phyloP scores from a whole-genome alignment of 2,797 vertebrate genomes.

The Apogon talboti region DNA sequence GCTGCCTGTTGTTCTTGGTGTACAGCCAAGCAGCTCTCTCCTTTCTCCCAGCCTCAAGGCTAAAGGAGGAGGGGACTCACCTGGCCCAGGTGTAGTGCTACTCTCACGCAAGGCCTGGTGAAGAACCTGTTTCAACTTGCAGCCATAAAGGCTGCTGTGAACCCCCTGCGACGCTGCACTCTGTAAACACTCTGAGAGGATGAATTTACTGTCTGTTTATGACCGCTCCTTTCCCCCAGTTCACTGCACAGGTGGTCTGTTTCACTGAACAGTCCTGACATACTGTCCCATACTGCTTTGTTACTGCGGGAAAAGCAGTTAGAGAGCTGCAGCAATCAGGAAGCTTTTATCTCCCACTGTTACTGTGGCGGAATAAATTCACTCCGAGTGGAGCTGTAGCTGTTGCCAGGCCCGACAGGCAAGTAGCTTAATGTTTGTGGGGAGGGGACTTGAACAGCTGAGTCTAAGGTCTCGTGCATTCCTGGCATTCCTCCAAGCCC shows the following conservation, averaged over 20 bases:
- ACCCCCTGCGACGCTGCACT: constrained; percentile 15
- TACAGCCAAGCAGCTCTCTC: constrained; percentile 55
- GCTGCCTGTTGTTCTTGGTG: constrained; percentile 70
- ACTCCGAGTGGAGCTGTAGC: constrained; percentile 32
- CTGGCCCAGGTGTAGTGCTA: constrained; percentile 70
- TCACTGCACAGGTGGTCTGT: constrained; percentile 21
- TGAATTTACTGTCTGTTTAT: constrained; percentile 27
- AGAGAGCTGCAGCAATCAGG: constrained; percentile 12
- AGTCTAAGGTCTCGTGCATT: constrained; percentile 79
- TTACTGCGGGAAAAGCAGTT: constrained; percentile 7
- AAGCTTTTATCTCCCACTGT: constrained; percentile 42
- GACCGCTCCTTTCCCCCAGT: neutral
- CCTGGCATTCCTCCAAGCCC: constrained; percentile 76
- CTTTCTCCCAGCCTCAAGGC: constrained; percentile 49
- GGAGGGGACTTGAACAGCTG: constrained; percentile 77
- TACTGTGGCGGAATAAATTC: constrained; percentile 34
- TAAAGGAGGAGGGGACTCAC: constrained; percentile 40
- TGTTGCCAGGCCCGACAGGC: constrained; percentile 50
- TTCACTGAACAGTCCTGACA: constrained; percentile 19
- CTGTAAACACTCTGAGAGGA: constrained; percentile 41
- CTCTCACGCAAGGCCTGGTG: constrained; percentile 72
- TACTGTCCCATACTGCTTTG: constrained; percentile 11
- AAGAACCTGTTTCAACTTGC: constrained; percentile 69
- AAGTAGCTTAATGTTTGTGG: constrained; percentile 18
- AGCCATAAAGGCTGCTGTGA: constrained; percentile 1